A percentile compares a stretch with the other conserved stretches of the same genome.
phyloP scores from a whole-genome alignment of 2,797 vertebrate genomes.

The Peromyscus attwateri region DNA sequence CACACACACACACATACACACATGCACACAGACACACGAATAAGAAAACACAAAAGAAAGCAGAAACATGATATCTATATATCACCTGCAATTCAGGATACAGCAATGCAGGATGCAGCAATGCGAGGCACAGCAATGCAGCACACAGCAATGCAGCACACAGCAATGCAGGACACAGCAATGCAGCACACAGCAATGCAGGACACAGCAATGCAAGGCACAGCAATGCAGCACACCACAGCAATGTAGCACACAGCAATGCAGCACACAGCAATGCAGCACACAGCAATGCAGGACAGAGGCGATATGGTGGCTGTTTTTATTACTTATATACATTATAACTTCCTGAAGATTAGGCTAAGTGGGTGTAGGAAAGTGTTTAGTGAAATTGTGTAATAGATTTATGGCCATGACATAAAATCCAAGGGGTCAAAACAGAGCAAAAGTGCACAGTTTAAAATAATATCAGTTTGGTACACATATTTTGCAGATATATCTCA shows the following conservation, averaged over 20 bases:
- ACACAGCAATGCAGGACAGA: not conserved
- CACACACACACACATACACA: not conserved
- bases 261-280: not conserved
- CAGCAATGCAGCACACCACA: not conserved
- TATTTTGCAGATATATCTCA: not conserved
- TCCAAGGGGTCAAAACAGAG: not conserved
- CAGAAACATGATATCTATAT: not conserved
- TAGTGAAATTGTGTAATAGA: conserved; percentile 10
- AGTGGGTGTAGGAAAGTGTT: not conserved
- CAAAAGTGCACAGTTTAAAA: conserved; percentile 27
- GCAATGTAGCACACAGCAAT: not conserved
- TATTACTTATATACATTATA: not conserved
- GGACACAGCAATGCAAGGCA: not conserved
- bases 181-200: not conserved
- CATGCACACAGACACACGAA: not conserved
- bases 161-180: not conserved
- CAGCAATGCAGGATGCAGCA: not conserved
- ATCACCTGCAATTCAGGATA: not conserved
- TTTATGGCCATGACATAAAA: conserved; percentile 30
- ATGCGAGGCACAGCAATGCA: not conserved
- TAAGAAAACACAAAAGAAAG: not conserved
- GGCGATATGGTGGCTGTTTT: not conserved
- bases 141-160: no score
- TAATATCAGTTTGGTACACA: not conserved
- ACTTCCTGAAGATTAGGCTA: conserved; percentile 39